Conservation (phyloP, 1,140 invertebrate genomes). For the Halesus radiatus region DNA sequence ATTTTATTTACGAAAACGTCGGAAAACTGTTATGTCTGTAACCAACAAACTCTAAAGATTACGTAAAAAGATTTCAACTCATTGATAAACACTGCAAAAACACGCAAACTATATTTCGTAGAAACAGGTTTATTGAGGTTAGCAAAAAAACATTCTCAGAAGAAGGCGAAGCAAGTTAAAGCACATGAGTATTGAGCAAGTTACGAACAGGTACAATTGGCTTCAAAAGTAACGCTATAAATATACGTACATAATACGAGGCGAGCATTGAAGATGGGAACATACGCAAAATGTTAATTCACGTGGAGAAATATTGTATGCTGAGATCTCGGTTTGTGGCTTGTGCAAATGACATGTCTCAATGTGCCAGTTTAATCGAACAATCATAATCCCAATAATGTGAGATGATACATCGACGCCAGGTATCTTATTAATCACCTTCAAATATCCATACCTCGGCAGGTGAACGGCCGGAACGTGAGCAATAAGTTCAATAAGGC, state of each 20-base stretch:
- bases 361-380: background rate
- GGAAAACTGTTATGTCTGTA: no score
- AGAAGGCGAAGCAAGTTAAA: no score
- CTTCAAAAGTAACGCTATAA: background rate
- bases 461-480: constrained; percentile 21
- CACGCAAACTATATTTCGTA: no score
- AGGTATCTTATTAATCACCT: constrained; percentile 10
- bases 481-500: background rate
- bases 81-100: no score
- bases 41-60: no score
- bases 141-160: no score
- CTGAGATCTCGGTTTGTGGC: background rate
- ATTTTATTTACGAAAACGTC: no score
- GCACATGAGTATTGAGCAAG: no score
- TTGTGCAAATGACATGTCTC: background rate
- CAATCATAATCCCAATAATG: constrained; percentile 12
- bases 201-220: no score
- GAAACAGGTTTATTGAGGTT: no score
- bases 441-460: constrained; percentile 20
- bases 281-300: constrained; percentile 7
- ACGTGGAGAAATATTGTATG: constrained; percentile 2
- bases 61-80: no score
- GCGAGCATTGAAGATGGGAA: background rate
- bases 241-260: background rate
- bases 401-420: constrained; percentile 13